Evolutionary conservation across 2,113 vertebrate genomes (phyloP).

Genomic region (Sturnus vulgaris): DNA sequence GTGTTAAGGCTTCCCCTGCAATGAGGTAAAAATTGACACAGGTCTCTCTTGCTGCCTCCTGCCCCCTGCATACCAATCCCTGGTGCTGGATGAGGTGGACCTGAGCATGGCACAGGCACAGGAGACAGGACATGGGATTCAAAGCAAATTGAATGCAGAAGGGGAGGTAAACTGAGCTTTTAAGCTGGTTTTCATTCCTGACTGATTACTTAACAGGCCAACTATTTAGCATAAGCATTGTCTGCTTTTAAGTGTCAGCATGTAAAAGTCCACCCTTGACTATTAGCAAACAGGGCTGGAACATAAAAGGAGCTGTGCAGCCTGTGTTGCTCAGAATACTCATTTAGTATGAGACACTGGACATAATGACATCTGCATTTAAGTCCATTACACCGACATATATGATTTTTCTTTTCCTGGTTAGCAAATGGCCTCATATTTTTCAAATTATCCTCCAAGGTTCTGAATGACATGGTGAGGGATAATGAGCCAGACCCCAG

Average conservation of each 20-base stretch:
- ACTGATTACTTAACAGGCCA: slow-evolving; percentile 9
- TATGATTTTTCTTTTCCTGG: slow-evolving; percentile 15
- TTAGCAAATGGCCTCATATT: slow-evolving; percentile 27
- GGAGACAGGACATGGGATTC: neutral
- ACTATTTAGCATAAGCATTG: slow-evolving; percentile 24
- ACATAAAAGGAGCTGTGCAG: slow-evolving; percentile 18
- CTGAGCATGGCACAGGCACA: neutral
- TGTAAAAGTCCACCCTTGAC: neutral
- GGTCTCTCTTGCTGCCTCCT: neutral
- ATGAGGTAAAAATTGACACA: neutral
- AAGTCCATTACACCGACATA: neutral
- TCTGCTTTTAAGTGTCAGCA: slow-evolving; percentile 24
- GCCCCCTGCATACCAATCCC: neutral
- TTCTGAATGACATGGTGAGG: neutral
- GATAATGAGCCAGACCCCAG: neutral
- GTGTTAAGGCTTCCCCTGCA: neutral
- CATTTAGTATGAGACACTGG: slow-evolving; percentile 12
- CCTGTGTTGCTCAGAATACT: neutral
- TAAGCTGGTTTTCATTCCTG: neutral
- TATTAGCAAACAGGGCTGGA: slow-evolving; percentile 22
- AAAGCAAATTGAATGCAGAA: neutral
- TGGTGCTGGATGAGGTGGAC: neutral
- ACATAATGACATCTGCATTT: slow-evolving; percentile 31
- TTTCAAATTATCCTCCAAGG: slow-evolving; percentile 30
- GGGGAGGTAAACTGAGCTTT: neutral